These are phyloP conservation scores for Bombylius discolor DNA, from an alignment of 2,888 invertebrate species.

Conservation along the genomic window DNA sequence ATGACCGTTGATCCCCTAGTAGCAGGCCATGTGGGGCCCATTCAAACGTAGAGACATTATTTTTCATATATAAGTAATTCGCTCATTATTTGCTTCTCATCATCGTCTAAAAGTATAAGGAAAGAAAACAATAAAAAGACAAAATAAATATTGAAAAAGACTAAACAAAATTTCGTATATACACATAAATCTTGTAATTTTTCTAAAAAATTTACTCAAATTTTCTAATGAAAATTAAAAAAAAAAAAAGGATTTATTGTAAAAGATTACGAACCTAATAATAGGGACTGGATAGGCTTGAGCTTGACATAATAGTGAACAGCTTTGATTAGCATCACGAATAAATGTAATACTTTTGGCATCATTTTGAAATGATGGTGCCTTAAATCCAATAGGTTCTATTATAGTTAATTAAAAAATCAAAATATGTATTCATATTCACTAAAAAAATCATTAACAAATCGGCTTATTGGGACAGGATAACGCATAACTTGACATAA, in stretches of 20 bases:
- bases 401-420: slow-evolving; percentile 8
- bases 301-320: slow-evolving; percentile 53
- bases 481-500: slow-evolving; percentile 56
- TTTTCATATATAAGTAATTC: slow-evolving; percentile 1
- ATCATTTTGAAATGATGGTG: slow-evolving; percentile 45
- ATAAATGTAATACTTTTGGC: slow-evolving; percentile 45
- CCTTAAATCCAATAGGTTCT: slow-evolving; percentile 49
- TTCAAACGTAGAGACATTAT: too few species aligned
- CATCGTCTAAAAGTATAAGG: slow-evolving; percentile 4
- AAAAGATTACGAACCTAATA: slow-evolving; percentile 45
- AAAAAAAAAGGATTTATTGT: too few species aligned
- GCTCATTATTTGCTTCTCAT: slow-evolving; percentile 12
- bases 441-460: slow-evolving; percentile 20
- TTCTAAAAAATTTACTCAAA: neutral
- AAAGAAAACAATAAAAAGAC: neutral
- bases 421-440: neutral
- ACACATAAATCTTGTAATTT: neutral
- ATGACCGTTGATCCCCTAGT: slow-evolving; percentile 18
- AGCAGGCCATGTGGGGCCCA: slow-evolving; percentile 16
- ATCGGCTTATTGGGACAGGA: slow-evolving; percentile 63
- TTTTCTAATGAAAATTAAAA: slow-evolving; percentile 11
- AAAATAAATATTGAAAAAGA: neutral
- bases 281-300: slow-evolving; percentile 59
- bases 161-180: neutral
- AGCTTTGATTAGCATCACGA: slow-evolving; percentile 36